Base-by-base conservation (phyloP, 2,113 vertebrate genomes). In the Arvicanthis niloticus region DNA sequence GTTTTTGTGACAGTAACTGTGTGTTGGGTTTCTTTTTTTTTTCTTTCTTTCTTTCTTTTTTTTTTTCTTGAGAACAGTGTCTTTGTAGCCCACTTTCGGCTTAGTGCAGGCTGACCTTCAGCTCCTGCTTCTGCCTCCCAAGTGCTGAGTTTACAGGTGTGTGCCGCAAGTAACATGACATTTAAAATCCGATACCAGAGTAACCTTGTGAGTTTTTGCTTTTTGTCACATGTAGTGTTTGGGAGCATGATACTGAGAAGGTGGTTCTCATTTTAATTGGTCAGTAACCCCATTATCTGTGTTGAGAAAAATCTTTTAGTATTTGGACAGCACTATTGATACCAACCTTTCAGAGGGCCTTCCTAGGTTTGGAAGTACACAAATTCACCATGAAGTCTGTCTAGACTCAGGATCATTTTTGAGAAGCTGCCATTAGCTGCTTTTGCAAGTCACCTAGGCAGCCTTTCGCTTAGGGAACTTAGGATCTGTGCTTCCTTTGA, bases 251-350 rank as follows among this genome's bases (percentile, higher is more conserved):
- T 22, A 58, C 84, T 45, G 45, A 67, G 53, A 40, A 40, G 37
- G 56, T 91, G 96, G 56, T 88, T 96, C 82, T 93, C 70, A 0
- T 70, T 73, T 97, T 97, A 91, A 96, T 16, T 98, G 89, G 16
- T 24, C 70, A 93, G 19, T 22, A 4, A 95, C 53, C 7, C 0
- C 21, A 0, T 95, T 98, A 96, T 87, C 73, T 51, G 17, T 8
- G 34, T 87, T 96, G 51, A 70, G 94, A 86, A 89, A 91, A 91
- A 19, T n/a, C 5, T 51, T 16, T 87, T 77, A 94, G 87, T 96
- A 95, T 97, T 89, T 97, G 82, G 96, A 91, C 96, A 97, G 94
- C 93, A 91, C 70, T 77, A 19, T 62, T 96, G 70, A 84, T 67
- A 76, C 1, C 89, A 67, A 26, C 89, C 72, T 97, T 72, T 21